Evolutionary conservation across 2,888 invertebrate species (phyloP).

Genomic region (Pandemis cinnamomeana): DNA sequence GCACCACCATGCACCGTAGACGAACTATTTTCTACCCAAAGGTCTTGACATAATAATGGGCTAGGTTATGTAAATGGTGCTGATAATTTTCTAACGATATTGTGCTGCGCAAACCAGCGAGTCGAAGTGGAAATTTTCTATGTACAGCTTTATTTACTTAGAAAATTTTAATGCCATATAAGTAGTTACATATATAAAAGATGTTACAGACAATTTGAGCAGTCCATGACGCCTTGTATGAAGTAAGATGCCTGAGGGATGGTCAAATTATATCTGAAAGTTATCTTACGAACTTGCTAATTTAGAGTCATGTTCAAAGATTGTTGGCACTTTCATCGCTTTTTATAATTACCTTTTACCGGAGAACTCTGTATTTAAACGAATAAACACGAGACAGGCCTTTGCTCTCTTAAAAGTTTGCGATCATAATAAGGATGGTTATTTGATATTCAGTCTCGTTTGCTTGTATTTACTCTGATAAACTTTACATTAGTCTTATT

Average conservation of each 20-base stretch:
- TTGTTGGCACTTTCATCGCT: not conserved
- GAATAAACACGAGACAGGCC: not conserved
- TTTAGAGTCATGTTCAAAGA: not conserved
- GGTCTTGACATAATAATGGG: constrained; percentile 57
- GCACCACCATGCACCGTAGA: constrained; percentile 54
- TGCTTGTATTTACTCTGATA: constrained; percentile 6
- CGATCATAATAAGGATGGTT: constrained; percentile 9
- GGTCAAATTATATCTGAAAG: not conserved
- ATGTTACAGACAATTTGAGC: too few species aligned
- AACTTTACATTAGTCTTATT: constrained; percentile 2
- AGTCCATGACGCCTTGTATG: too few species aligned
- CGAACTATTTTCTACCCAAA: constrained; percentile 53
- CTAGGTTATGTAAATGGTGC: constrained; percentile 61
- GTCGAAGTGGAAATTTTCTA: not conserved
- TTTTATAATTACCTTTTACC: not conserved
- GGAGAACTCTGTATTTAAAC: not conserved
- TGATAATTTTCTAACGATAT: constrained; percentile 32
- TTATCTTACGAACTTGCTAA: not conserved
- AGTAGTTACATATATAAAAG: too few species aligned
- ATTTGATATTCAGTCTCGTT: constrained; percentile 27
- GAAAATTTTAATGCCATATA: too few species aligned
- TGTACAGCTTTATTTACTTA: too few species aligned
- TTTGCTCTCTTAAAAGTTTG: not conserved
- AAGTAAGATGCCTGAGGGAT: too few species aligned
- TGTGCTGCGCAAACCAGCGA: not conserved